phyloP scores from a whole-genome alignment of 1,140 invertebrate species.

The Drosophila oshimai region DNA sequence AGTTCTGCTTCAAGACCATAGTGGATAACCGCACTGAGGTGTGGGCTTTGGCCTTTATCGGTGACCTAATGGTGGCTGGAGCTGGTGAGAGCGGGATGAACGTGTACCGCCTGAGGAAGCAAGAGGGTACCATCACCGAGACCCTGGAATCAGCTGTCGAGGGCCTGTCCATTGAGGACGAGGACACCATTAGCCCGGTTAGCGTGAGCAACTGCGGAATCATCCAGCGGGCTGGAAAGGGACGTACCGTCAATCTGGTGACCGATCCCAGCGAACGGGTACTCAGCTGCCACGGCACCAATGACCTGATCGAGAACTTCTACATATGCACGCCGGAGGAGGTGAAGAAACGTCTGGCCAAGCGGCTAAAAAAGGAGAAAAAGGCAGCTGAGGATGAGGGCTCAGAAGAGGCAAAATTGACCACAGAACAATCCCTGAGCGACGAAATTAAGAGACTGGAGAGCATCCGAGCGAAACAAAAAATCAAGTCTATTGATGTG shows the following conservation, averaged over 20 bases:
- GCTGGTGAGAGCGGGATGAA: slow-evolving; percentile 92
- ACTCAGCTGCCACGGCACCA: slow-evolving; percentile 92
- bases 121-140: slow-evolving; percentile 82
- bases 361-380: slow-evolving; percentile 88
- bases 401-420: slow-evolving; percentile 34
- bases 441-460: slow-evolving; percentile 90
- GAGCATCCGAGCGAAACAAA: slow-evolving; percentile 86
- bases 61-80: slow-evolving; percentile 93
- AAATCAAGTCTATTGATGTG: slow-evolving; percentile 88
- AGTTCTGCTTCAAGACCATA: slow-evolving; percentile 98
- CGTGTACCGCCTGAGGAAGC: slow-evolving; percentile 89
- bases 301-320: slow-evolving; percentile 93
- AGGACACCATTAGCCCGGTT: slow-evolving; percentile 85
- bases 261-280: slow-evolving; percentile 87
- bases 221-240: slow-evolving; percentile 89
- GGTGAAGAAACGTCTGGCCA: slow-evolving; percentile 87
- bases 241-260: slow-evolving; percentile 88
- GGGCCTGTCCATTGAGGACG: slow-evolving; percentile 69
- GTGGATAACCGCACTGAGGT: slow-evolving; percentile 91
- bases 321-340: slow-evolving; percentile 90
- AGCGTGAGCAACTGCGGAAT: slow-evolving; percentile 89
- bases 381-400: slow-evolving; percentile 83
- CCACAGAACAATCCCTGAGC: slow-evolving; percentile 83
- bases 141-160: slow-evolving; percentile 85
- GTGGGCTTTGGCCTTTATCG: slow-evolving; percentile 92